Conservation (phyloP, 1,140 invertebrate genomes). For the Microvelia longipes region DNA sequence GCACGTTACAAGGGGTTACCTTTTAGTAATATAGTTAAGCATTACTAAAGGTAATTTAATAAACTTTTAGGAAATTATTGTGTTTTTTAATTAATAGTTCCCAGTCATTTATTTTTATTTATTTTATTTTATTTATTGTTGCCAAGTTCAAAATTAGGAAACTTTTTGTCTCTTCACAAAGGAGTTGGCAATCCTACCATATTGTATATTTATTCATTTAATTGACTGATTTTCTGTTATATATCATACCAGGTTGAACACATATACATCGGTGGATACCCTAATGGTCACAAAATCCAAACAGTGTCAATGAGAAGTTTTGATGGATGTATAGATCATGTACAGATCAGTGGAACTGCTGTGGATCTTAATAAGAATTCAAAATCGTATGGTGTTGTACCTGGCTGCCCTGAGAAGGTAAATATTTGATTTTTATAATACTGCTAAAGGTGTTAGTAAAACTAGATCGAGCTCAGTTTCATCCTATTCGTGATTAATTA, state of each 20-base stretch:
- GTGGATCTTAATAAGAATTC: slow-evolving; percentile 60
- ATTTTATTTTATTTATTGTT: too few relatives aligned
- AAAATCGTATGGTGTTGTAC: slow-evolving; percentile 60
- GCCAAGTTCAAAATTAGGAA: too few relatives aligned
- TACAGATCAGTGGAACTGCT: slow-evolving; percentile 53
- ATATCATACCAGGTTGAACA: slow-evolving; percentile 30
- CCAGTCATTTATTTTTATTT: too few relatives aligned
- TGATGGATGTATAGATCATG: slow-evolving; percentile 82
- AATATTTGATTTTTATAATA: slow-evolving; percentile 11
- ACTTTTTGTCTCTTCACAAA: too few relatives aligned
- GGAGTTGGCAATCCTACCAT: too few relatives aligned
- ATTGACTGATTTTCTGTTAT: neutral
- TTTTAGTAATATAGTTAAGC: too few relatives aligned
- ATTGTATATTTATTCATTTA: too few relatives aligned
- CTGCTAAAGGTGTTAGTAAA: too few relatives aligned
- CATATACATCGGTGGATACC: slow-evolving; percentile 82
- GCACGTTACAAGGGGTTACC: too few relatives aligned
- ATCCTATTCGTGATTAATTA: neutral
- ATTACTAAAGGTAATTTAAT: too few relatives aligned
- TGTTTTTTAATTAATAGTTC: too few relatives aligned
- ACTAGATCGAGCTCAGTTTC: neutral
- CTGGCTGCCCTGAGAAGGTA: slow-evolving; percentile 72
- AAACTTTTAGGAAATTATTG: too few relatives aligned
- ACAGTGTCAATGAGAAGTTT: slow-evolving; percentile 59
- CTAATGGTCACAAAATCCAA: slow-evolving; percentile 43